Conservation (phyloP, 2,888 invertebrate genomes). For the Dicyrtoma fusca region DNA sequence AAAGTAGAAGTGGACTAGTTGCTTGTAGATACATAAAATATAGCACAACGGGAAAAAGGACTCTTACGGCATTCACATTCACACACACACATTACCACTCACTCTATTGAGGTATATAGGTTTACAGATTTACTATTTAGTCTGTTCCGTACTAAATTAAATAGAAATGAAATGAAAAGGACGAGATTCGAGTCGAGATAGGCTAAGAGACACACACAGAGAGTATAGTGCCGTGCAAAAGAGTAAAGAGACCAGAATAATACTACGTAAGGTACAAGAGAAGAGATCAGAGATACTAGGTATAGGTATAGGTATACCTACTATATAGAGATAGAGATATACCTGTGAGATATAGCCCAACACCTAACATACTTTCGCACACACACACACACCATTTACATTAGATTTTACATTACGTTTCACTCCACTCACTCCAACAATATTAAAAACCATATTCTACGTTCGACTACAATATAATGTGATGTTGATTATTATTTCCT, state of each 20-base stretch:
- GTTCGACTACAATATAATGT: neutral
- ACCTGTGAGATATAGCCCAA: too few relatives aligned
- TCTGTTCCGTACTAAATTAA: slow-evolving; percentile 12
- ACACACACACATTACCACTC: slow-evolving; percentile 5
- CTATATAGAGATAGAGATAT: neutral
- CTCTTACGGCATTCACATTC: slow-evolving; percentile 28
- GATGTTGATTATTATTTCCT: slow-evolving; percentile 25
- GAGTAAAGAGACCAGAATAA: too few relatives aligned
- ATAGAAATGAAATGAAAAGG: neutral
- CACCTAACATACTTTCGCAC: slow-evolving; percentile 16
- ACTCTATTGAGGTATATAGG: slow-evolving; percentile 32
- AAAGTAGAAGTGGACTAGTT: neutral
- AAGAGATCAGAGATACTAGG: slow-evolving; percentile 1
- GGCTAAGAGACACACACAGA: too few relatives aligned
- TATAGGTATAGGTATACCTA: neutral
- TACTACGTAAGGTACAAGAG: too few relatives aligned
- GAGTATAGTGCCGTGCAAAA: too few relatives aligned
- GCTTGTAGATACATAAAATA: neutral
- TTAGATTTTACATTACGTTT: too few relatives aligned
- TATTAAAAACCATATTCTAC: slow-evolving; percentile 26
- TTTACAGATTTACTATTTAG: slow-evolving; percentile 23
- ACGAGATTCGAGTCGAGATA: neutral
- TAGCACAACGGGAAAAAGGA: neutral
- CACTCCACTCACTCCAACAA: neutral
- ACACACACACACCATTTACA: slow-evolving; percentile 13